phyloP scores from a whole-genome alignment of 2,113 vertebrate genomes.

The Megaceryle torquata region DNA sequence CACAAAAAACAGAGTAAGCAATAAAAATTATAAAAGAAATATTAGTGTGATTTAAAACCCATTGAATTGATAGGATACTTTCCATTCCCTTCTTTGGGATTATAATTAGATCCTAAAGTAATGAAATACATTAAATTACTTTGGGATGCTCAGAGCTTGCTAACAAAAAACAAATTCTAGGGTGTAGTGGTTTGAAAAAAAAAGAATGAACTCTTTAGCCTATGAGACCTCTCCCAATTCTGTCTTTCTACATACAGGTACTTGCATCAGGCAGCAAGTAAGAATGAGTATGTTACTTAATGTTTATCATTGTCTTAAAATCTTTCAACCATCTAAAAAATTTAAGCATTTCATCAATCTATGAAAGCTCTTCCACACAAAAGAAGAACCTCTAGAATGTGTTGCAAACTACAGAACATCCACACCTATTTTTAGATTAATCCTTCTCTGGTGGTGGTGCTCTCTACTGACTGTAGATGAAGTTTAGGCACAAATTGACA shows the following conservation, averaged over 20 bases:
- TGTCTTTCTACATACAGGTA: not conserved
- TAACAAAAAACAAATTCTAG: not conserved
- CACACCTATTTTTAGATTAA: not conserved
- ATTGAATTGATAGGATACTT: not conserved
- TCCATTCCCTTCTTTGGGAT: not conserved
- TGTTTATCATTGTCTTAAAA: not conserved
- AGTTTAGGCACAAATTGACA: not conserved
- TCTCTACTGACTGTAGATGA: not conserved
- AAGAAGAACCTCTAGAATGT: not conserved
- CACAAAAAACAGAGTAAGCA: not conserved
- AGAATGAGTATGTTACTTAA: not conserved
- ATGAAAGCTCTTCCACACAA: not conserved
- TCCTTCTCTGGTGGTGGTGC: accelerated
- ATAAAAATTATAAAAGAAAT: not conserved
- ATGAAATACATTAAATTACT: not conserved
- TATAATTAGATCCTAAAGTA: not conserved
- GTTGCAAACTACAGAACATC: not conserved
- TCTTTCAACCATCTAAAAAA: not conserved
- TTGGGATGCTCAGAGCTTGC: accelerated
- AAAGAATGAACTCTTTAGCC: not conserved
- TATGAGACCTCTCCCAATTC: not conserved
- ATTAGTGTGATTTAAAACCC: not conserved
- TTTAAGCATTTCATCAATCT: not conserved
- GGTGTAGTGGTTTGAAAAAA: not conserved
- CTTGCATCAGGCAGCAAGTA: not conserved